These are phyloP conservation scores for Zoanthus sociatus DNA, from an alignment of 92 coral and sea anemone species.

Conservation along the genomic window DNA sequence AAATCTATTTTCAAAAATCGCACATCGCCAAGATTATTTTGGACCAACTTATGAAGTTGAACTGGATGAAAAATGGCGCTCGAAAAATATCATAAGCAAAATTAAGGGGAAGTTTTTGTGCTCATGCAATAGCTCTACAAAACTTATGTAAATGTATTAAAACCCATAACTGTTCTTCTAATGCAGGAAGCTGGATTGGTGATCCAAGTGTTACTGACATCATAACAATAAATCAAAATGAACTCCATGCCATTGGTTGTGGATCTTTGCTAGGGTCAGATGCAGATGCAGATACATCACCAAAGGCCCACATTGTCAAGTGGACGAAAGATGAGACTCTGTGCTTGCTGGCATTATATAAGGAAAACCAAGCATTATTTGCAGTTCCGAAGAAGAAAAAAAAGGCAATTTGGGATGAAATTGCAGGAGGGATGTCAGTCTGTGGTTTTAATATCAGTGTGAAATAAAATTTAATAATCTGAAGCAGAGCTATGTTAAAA, in stretches of 20 bases:
- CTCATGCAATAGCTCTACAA: conserved; percentile 25
- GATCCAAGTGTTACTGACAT: conserved; percentile 36
- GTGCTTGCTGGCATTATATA: conserved; percentile 53
- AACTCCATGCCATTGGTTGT: conserved; percentile 34
- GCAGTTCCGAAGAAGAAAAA: conserved; percentile 63
- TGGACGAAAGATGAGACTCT: conserved; percentile 61
- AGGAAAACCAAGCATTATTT: conserved; percentile 57
- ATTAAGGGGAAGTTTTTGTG: conserved; percentile 22
- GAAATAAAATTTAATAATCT: conserved; percentile 67
- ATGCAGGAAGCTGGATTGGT: conserved; percentile 36
- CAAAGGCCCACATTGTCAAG: conserved; percentile 41
- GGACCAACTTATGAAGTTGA: conserved; percentile 27
- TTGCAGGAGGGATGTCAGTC: conserved; percentile 56
- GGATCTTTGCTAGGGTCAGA: conserved; percentile 27
- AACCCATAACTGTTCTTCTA: conserved; percentile 14
- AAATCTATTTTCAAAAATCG: too few species aligned
- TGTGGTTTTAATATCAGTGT: conserved; percentile 59
- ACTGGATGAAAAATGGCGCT: conserved; percentile 3
- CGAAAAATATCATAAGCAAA: conserved; percentile 23
- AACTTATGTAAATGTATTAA: conserved; percentile 6
- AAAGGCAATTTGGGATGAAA: conserved; percentile 67
- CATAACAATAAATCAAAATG: conserved; percentile 12
- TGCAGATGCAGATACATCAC: conserved; percentile 11
- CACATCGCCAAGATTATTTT: background rate
- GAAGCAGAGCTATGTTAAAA: conserved; percentile 66